phyloP scores from a whole-genome alignment of 2,888 invertebrate genomes.

The Trissonchulus latispiculum region DNA sequence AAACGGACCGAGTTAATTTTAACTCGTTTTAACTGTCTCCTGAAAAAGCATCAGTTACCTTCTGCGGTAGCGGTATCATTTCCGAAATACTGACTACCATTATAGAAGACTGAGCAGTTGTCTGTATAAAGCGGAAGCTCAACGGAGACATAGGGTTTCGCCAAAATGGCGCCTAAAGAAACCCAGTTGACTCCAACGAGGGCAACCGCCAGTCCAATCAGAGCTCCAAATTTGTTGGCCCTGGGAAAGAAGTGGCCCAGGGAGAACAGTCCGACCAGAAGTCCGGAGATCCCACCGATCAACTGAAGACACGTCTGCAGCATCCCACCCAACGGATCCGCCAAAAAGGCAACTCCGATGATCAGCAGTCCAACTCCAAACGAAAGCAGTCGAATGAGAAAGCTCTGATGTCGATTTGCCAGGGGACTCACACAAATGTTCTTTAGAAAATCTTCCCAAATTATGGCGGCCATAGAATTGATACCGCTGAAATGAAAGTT shows the following conservation, averaged over 20 bases:
- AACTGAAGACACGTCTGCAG: constrained; percentile 43
- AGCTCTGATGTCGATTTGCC: background rate
- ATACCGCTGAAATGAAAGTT: constrained; percentile 27
- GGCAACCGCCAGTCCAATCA: constrained; percentile 26
- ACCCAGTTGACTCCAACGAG: constrained; percentile 23
- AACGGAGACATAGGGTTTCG: constrained; percentile 28
- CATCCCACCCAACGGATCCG: constrained; percentile 30
- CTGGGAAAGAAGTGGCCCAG: constrained; percentile 79
- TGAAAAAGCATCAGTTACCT: no score
- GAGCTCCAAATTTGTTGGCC: constrained; percentile 54
- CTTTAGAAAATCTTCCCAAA: constrained; percentile 32
- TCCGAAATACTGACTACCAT: no score
- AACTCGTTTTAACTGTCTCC: no score
- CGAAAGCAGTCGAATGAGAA: background rate
- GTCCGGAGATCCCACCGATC: constrained; percentile 78
- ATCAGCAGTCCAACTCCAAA: constrained; percentile 25
- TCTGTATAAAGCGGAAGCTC: constrained; percentile 23
- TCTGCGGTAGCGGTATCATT: no score
- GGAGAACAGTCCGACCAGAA: constrained; percentile 72
- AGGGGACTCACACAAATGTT: background rate
- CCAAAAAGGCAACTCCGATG: constrained; percentile 30
- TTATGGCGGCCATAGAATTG: constrained; percentile 31
- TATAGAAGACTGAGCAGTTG: no score
- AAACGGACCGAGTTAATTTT: no score
- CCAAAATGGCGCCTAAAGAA: constrained; percentile 25